Evolutionary conservation across 1,140 invertebrate species (phyloP).

Genomic region (Heliconius eleuchia): DNA sequence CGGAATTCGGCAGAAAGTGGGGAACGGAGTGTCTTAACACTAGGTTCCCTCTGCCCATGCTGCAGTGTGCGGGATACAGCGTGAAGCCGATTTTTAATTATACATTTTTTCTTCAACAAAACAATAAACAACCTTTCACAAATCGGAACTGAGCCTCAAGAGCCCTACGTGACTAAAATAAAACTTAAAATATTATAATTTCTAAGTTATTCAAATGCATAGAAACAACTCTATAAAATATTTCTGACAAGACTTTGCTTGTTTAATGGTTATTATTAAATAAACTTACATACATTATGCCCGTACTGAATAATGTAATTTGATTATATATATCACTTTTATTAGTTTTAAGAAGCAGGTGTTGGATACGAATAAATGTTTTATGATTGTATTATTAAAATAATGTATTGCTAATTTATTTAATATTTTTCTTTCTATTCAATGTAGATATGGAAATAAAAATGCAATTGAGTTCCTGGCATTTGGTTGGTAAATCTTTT

Average conservation of each 20-base stretch:
- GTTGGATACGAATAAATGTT: neutral
- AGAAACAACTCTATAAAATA: neutral
- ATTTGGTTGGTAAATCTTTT: no score
- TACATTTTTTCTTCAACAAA: no score
- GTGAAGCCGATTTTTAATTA: no score
- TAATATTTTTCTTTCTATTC: no score
- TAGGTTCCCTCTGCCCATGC: no score
- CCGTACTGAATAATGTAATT: conserved; percentile 5
- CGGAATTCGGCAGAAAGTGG: no score
- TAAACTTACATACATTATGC: neutral
- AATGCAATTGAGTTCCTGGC: no score
- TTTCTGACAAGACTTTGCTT: neutral
- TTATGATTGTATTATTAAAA: neutral
- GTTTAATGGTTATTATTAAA: conserved; percentile 10
- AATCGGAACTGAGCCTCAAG: neutral
- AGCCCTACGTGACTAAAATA: neutral
- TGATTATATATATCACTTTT: neutral
- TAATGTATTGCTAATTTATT: neutral
- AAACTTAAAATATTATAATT: conserved; percentile 1
- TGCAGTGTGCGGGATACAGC: no score
- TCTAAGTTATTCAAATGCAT: neutral
- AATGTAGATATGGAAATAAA: no score
- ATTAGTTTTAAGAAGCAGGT: conserved; percentile 2
- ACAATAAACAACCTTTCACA: neutral
- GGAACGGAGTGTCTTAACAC: no score